Evolutionary conservation across 2,888 invertebrate species (phyloP).

Genomic region (Hybos culiciformis): DNA sequence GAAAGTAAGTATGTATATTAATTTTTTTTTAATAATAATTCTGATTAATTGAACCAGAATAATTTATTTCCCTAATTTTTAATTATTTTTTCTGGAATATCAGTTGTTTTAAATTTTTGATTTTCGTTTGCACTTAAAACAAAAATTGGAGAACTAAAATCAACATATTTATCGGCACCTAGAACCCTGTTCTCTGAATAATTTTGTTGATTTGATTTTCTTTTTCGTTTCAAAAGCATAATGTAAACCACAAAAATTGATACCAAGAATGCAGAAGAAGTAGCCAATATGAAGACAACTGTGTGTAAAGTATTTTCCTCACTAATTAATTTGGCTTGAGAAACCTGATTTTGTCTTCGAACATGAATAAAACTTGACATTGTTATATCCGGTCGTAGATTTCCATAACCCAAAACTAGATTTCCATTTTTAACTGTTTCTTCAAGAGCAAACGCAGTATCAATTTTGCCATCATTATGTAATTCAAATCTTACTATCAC

Average conservation of each 20-base stretch:
- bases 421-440: slow-evolving; percentile 47
- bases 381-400: slow-evolving; percentile 46
- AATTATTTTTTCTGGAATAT: background rate
- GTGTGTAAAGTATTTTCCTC: slow-evolving; percentile 50
- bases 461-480: slow-evolving; percentile 58
- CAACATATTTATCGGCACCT: slow-evolving; percentile 25
- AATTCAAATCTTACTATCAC: slow-evolving; percentile 48
- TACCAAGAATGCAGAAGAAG: slow-evolving; percentile 66
- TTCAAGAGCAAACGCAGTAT: slow-evolving; percentile 65
- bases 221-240: slow-evolving; percentile 54
- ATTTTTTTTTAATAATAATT: background rate
- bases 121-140: slow-evolving; percentile 26
- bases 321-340: slow-evolving; percentile 23
- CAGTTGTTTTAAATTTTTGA: background rate
- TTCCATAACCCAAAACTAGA: slow-evolving; percentile 25
- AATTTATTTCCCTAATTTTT: background rate
- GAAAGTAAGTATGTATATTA: background rate
- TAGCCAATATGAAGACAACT: slow-evolving; percentile 61
- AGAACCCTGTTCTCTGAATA: slow-evolving; percentile 14
- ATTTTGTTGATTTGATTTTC: slow-evolving; percentile 16
- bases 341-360: slow-evolving; percentile 19
- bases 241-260: slow-evolving; percentile 61
- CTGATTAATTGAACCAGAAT: background rate
- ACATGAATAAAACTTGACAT: slow-evolving; percentile 48
- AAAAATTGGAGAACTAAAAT: slow-evolving; percentile 34